Conservation (phyloP, 2,797 vertebrate species). For the Falco naumanni region DNA sequence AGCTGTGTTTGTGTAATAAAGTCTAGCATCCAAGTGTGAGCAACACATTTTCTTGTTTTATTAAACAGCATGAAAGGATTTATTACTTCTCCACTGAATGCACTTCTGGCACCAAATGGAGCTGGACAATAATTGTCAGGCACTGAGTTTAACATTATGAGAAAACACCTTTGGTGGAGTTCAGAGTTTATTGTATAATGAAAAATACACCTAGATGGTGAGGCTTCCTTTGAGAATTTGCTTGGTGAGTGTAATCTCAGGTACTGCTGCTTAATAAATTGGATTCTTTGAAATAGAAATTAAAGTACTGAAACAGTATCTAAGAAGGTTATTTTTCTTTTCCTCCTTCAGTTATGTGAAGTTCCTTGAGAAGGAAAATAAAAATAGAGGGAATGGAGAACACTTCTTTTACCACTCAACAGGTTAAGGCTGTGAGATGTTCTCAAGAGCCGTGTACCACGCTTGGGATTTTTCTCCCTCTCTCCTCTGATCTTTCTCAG, state of each 20-base stretch:
- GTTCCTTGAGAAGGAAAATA: constrained; percentile 23
- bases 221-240: constrained; percentile 58
- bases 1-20: constrained; percentile 57
- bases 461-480: neutral
- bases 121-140: constrained; percentile 33
- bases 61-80: constrained; percentile 63
- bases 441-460: neutral
- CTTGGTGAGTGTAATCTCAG: constrained; percentile 49
- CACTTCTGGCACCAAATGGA: constrained; percentile 28
- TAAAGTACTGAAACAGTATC: constrained; percentile 34
- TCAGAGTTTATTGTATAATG: constrained; percentile 55
- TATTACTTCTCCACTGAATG: constrained; percentile 44
- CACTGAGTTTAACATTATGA: constrained; percentile 8
- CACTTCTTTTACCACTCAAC: neutral
- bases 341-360: neutral
- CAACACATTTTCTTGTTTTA: constrained; percentile 64
- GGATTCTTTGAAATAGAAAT: constrained; percentile 54
- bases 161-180: constrained; percentile 61
- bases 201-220: constrained; percentile 63
- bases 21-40: constrained; percentile 66
- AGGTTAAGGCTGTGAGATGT: neutral
- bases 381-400: neutral
- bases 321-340: constrained; percentile 19
- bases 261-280: constrained; percentile 63
- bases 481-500: neutral